Percentiles rank a stretch among this genome's conserved stretches.
Conservation (phyloP, 2,113 vertebrate genomes). For the Archilochus colubris region DNA sequence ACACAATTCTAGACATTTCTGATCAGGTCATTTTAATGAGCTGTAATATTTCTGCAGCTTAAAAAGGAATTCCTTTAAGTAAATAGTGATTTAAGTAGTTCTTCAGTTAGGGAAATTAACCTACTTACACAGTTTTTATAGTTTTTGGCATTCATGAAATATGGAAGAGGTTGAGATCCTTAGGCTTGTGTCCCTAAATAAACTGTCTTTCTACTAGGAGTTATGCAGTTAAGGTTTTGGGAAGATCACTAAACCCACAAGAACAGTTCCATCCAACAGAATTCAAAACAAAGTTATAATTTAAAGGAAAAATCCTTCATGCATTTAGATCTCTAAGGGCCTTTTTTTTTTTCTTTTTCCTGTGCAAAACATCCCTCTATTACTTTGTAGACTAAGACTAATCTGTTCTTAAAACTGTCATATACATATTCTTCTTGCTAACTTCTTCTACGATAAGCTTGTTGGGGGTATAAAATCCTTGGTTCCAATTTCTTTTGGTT, state of each 20-base stretch:
- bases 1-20: background rate
- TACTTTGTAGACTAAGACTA: background rate
- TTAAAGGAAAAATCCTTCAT: background rate
- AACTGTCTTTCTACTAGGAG: background rate
- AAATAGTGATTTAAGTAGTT: background rate
- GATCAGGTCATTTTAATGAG: background rate
- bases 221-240: background rate
- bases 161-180: background rate
- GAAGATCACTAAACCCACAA: background rate
- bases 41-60: background rate
- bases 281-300: background rate
- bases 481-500: background rate
- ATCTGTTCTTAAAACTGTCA: background rate
- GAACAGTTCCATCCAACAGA: background rate
- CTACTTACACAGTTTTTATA: background rate
- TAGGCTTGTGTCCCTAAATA: background rate
- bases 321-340: accelerated
- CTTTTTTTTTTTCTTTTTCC: background rate
- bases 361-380: background rate
- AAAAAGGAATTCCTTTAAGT: background rate
- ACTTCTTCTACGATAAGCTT: background rate
- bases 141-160: background rate
- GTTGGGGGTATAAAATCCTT: accelerated
- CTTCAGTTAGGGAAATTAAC: background rate
- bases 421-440: background rate